Base-by-base conservation (phyloP, 2,888 invertebrate species). In the Synergus japonicus region DNA sequence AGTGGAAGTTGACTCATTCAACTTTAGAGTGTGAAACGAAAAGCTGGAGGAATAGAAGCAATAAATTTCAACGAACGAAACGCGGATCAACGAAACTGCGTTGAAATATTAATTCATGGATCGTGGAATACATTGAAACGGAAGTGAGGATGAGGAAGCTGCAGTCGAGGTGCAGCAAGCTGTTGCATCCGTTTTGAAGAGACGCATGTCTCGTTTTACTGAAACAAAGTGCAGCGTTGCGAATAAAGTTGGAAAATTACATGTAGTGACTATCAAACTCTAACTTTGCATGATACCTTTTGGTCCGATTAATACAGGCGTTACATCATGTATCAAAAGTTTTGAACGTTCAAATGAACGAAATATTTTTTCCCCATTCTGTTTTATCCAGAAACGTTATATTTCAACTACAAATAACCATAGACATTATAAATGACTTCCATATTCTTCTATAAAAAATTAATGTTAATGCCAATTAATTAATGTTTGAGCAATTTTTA, bases 61-160 rank as follows among this genome's bases (percentile, higher is more conserved):
- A 46, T 46, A 29, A 10, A 67, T 29, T 69, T 37, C 29, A 22
- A 7, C 18, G 29, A 54, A 69, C 49, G n/a, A 69, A 69, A 49
- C 5, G 69, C 76, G 84, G 83, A 85, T 86, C 85, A 86, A 85
- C 84, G 87, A 81, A 81, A 82, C 82, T 83, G 81, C 81, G 86
- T 86, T 89, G 87, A 90, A 89, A 90, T 89, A 90, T 90, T 89
- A 89, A 89, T 89, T 89, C 86, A 86, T 86, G 86, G 87, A 82
- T 84, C 85, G 85, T 79, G 78, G 84, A 83, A 80, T 85, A 84
- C 83, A 85, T 84, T 84, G 85, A 85, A 87, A 83, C 88, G 89
- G 89, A 88, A 88, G 86, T 85, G 78, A 87, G 85, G 87, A 66
- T 79, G 86, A 86, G 85, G 79, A 84, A 81, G 82, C 77, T 82